Evolutionary conservation across 1,140 invertebrate species (phyloP).

Genomic region (Drosophila busckii): DNA sequence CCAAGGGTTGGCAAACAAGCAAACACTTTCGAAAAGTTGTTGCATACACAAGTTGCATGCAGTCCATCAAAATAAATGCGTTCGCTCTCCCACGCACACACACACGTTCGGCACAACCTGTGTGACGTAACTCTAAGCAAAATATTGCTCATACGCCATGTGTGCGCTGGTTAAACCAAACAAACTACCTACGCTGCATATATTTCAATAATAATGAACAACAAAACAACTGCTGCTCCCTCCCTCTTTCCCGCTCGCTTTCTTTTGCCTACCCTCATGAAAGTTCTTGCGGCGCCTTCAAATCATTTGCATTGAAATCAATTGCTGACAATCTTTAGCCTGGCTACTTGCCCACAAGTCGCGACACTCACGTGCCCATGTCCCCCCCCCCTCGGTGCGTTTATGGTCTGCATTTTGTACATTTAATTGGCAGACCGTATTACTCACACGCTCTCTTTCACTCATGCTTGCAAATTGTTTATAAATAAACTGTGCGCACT

Average conservation of each 20-base stretch:
- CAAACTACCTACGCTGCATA: no score
- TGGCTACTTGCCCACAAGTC: constrained; percentile 49
- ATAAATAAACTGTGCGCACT: constrained; percentile 66
- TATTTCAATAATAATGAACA: no score
- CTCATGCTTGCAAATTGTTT: constrained; percentile 47
- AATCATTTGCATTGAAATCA: constrained; percentile 15
- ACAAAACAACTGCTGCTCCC: no score
- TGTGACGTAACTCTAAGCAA: constrained; percentile 53
- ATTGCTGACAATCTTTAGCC: constrained; percentile 21
- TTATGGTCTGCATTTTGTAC: constrained; percentile 33
- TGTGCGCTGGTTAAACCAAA: constrained; percentile 43
- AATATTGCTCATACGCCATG: constrained; percentile 68
- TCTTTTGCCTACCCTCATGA: constrained; percentile 7
- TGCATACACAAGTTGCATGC: constrained; percentile 35
- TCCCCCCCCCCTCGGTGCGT: neutral
- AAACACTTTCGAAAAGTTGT: no score
- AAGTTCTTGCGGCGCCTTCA: constrained; percentile 4
- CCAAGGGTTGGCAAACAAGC: no score
- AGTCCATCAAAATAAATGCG: constrained; percentile 33
- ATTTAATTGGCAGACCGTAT: constrained; percentile 33
- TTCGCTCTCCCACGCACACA: constrained; percentile 12
- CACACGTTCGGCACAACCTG: constrained; percentile 7
- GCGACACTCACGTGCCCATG: constrained; percentile 53
- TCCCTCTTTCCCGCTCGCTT: neutral
- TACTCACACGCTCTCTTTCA: constrained; percentile 3